Evolutionary conservation across 2,888 invertebrate genomes (phyloP).

Genomic region (Coenonympha arcania): DNA sequence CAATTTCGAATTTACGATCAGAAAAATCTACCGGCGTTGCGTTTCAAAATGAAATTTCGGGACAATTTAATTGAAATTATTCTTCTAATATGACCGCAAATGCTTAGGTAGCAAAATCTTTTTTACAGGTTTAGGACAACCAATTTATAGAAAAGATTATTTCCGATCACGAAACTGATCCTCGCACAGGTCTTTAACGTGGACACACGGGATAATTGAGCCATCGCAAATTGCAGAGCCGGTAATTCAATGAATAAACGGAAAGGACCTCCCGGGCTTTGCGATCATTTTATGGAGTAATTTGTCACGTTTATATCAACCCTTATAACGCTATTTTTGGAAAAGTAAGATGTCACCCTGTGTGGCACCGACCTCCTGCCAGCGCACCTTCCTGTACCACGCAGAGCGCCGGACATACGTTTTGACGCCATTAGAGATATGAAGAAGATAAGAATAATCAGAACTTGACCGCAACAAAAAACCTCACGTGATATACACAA

Average conservation of each 20-base stretch:
- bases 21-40: conserved; percentile 18
- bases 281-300: conserved; percentile 35
- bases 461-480: conserved; percentile 57
- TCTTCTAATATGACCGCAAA: neutral
- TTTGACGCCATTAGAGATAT: conserved; percentile 70
- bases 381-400: conserved; percentile 67
- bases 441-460: conserved; percentile 64
- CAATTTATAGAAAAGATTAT: conserved; percentile 41
- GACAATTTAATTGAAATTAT: neutral
- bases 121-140: conserved; percentile 33
- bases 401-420: conserved; percentile 65
- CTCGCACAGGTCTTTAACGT: neutral
- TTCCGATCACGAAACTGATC: conserved; percentile 54
- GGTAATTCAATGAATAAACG: conserved; percentile 30
- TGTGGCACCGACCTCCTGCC: conserved; percentile 60
- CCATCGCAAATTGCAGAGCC: conserved; percentile 5
- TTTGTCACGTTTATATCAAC: conserved; percentile 56
- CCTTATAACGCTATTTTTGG: conserved; percentile 44
- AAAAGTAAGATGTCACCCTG: conserved; percentile 64
- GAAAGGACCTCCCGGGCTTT: conserved; percentile 52
- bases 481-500: conserved; percentile 27
- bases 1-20: conserved; percentile 22
- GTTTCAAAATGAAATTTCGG: neutral
- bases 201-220: conserved; percentile 16
- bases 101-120: neutral